Evolutionary conservation across 2,797 vertebrate species (phyloP), one percentile per base, ranked within the genome.

Genomic region (Acipenser ruthenus): DNA sequence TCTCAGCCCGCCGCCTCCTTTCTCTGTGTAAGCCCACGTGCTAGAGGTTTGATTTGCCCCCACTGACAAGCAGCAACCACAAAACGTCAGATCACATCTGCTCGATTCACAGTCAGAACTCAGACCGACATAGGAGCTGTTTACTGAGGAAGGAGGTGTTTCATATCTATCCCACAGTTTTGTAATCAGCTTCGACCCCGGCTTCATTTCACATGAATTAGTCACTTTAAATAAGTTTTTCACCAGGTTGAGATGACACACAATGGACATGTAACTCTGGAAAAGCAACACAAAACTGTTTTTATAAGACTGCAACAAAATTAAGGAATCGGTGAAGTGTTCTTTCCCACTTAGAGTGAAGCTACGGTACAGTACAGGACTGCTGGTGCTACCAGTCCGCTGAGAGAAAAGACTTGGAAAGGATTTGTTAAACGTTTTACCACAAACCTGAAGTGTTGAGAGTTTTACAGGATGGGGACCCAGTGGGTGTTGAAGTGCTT

Each of bases 401-500:
- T 37, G 37, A 37, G 37, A 37, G 37, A 37, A 37, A 37, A 37
- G 18, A 37, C 37, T 37, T 37, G 37, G 37, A 37, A 37, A 37
- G 37, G 37, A 37, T 37, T 37, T 37, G 37, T 37, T 4, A 5
- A 37, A 37, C 4, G n/a, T 61, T 61, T 49, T 66, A 61, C 48
- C 18, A n/a, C 12, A 47, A 37, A n/a, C 60, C 37, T 61, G 23
- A 62, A 23, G 10, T 62, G n/a, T 50, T 53, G 48, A 59, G 49
- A 53, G 12, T n/a, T 12, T 50, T 10, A 37, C 61, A 49, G 51
- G 49, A 75, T 75, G 75, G 60, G 60, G 66, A 72, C 62, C 37
- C 65, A n/a, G 18, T 51, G 69, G 64, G 65, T 63, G 49, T 52
- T 69, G 63, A 68, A 66, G 48, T 72, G 68, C 56, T 61, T 71